Conservation (phyloP, 2,113 vertebrate species). For the Phocoena sinus region DNA sequence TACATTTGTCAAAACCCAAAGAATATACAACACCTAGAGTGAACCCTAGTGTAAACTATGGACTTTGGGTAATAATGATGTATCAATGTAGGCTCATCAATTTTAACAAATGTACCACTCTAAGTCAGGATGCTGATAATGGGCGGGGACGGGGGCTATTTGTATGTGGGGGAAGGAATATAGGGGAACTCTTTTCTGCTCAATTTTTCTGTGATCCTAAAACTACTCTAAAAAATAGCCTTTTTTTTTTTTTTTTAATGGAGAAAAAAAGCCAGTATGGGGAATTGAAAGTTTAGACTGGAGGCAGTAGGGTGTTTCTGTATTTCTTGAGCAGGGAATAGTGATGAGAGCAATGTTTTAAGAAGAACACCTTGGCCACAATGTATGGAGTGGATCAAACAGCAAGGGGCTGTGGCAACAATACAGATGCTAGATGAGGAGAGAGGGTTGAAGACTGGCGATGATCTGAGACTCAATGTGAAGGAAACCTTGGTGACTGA, state of each 20-base stretch:
- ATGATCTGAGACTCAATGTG: not conserved
- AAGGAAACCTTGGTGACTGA: not conserved
- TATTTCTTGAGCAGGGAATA: not conserved
- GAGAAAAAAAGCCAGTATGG: not conserved
- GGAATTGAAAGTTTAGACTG: not conserved
- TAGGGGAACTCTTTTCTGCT: not conserved
- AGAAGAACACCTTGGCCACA: not conserved
- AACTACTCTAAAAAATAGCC: not conserved
- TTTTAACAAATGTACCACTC: not conserved
- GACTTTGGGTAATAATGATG: not conserved
- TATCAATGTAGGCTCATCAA: not conserved
- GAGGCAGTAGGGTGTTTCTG: not conserved
- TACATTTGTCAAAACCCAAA: not conserved
- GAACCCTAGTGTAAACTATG: not conserved
- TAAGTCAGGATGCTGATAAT: not conserved
- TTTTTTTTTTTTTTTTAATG: not conserved
- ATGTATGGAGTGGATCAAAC: not conserved
- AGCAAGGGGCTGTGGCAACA: not conserved
- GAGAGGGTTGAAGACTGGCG: not conserved
- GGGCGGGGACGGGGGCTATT: not conserved
- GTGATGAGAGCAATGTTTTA: not conserved
- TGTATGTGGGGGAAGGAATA: no score
- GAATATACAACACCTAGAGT: not conserved
- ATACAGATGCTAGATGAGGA: not conserved
- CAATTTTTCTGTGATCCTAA: not conserved